A percentile compares a stretch with the other conserved stretches of the same genome.
phyloP scores from a whole-genome alignment of 2,888 invertebrate species.

The Tethea ocularis region DNA sequence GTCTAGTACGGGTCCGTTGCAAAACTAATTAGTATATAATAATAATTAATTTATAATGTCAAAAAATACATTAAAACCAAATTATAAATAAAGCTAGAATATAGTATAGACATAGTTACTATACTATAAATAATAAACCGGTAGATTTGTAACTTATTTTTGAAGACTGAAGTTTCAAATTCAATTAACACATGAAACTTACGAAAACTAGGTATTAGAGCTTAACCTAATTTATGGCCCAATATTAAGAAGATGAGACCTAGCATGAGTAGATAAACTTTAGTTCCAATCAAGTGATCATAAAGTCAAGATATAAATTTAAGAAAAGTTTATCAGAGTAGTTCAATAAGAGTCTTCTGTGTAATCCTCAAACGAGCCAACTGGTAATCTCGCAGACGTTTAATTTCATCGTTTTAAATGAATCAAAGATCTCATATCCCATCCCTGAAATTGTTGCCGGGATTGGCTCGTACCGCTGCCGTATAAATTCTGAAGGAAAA shows the following conservation, averaged over 20 bases:
- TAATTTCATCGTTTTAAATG: slow-evolving; percentile 72
- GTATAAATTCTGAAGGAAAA: slow-evolving; percentile 69
- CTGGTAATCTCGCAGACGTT: slow-evolving; percentile 67
- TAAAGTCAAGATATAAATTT: slow-evolving; percentile 49
- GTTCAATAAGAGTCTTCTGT: slow-evolving; percentile 63
- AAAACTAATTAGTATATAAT: too few species aligned
- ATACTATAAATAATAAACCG: too few species aligned
- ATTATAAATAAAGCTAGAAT: too few species aligned
- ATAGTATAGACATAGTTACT: too few species aligned
- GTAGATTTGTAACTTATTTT: too few species aligned
- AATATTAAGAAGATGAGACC: background rate
- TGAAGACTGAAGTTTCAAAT: background rate
- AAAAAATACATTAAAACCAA: too few species aligned
- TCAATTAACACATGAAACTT: background rate
- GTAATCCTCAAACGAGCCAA: slow-evolving; percentile 60
- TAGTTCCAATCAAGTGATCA: slow-evolving; percentile 49
- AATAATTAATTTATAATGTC: too few species aligned
- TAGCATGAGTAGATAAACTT: slow-evolving; percentile 12
- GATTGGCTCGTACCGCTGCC: slow-evolving; percentile 54
- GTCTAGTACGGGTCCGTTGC: too few species aligned
- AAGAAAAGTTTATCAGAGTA: slow-evolving; percentile 58
- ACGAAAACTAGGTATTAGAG: slow-evolving; percentile 12
- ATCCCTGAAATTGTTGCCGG: slow-evolving; percentile 50
- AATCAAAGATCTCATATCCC: slow-evolving; percentile 66
- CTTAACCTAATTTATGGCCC: background rate